Base-by-base conservation (phyloP, 2,113 vertebrate species). In the Aspidoscelis tigris region DNA sequence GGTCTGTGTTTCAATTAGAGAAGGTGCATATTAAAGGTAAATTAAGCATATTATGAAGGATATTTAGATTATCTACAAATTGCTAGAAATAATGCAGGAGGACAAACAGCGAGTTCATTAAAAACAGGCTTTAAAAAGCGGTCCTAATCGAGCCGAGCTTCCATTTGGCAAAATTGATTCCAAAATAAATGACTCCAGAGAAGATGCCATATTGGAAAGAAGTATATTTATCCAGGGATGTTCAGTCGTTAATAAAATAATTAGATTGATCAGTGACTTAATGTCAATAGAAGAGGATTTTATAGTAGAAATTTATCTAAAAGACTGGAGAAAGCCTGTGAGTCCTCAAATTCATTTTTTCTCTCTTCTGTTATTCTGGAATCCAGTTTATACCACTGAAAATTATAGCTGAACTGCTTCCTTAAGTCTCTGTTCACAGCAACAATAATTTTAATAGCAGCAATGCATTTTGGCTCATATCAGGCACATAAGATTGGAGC, bases 351-450 rank as follows among this genome's bases (percentile, higher is more conserved):
- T 64, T 33, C 33, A 39, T 7, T 44, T 7, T 18, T 2, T 69
- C 0, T 18, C 3, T 69, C 0, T 0, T 9, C 1, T 44, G 68
- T 72, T 2, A 0, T 24, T 64, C 39, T 0, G 0, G 68, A 43
- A 87, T 0, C 5, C 2, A 0, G 0, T 9, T 50, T 43, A 24
- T 6, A 50, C 14, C 43, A 61, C 58, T 70, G 71, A 18, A 0
- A 0, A 16, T 1, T 2, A 68, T 55, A 85, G 10, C 22, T 24
- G 26, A 39, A 53, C 39, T 71, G 20, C 14, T 71, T 33, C 44
- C 33, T 71, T 41, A 55, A 53, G 0, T 58, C 66, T 58, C 58
- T 80, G 20, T 26, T 18, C 44, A 80, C n/a, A 81, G 53, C 12
- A 16, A 58, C 4, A 72, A 11, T 26, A 58, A 21, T 26, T 39